These are phyloP conservation scores for Centropristis striata DNA, from an alignment of 2,113 vertebrate species.

Conservation along the genomic window DNA sequence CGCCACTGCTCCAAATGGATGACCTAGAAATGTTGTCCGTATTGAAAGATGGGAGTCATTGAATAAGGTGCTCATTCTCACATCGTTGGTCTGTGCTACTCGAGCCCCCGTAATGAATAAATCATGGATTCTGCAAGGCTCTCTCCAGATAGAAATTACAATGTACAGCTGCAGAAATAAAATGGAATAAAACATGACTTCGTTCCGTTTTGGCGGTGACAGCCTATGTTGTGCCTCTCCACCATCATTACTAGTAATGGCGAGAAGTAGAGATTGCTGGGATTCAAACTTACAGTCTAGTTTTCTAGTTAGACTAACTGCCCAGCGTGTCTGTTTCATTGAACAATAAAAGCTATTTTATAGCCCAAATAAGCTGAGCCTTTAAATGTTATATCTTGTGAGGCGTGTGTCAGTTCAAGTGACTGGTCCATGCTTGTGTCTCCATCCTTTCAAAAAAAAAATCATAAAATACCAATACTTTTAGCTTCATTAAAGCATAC, in stretches of 20 bases:
- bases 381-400: conserved; percentile 3
- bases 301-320: conserved; percentile 15
- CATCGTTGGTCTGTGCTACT: conserved; percentile 73
- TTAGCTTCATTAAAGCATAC: background rate
- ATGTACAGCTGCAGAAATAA: conserved; percentile 77
- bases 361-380: conserved; percentile 1
- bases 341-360: conserved; percentile 25
- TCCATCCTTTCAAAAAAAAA: background rate
- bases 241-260: conserved; percentile 63
- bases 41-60: conserved; percentile 79
- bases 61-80: conserved; percentile 79
- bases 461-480: conserved; percentile 1
- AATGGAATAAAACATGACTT: conserved; percentile 82
- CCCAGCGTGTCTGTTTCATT: conserved; percentile 14
- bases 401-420: background rate
- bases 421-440: background rate
- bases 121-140: conserved; percentile 76
- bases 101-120: conserved; percentile 80
- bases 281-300: conserved; percentile 31
- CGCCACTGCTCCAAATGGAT: conserved; percentile 67
- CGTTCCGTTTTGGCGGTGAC: conserved; percentile 67
- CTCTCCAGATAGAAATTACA: conserved; percentile 80
- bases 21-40: conserved; percentile 79
- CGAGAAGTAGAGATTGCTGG: conserved; percentile 36
- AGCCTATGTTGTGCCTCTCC: conserved; percentile 67